These are phyloP conservation scores for Polietes domitor DNA, from an alignment of 2,888 invertebrate species.

Conservation along the genomic window DNA sequence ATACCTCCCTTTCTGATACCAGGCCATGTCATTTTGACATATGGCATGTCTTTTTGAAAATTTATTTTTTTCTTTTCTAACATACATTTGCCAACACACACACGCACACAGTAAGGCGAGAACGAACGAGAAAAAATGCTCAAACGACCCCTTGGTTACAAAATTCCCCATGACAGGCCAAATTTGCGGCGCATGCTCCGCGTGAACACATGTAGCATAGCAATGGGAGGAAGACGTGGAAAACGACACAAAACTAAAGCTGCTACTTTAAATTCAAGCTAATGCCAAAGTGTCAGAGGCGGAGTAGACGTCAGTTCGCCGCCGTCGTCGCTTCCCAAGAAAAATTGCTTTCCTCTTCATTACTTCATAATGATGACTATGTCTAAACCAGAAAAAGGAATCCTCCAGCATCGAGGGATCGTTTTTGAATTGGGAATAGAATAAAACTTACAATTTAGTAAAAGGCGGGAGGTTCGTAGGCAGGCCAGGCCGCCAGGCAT, in stretches of 20 bases:
- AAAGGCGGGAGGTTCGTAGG: too few relatives aligned
- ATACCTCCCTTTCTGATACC: not conserved
- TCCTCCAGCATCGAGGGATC: too few relatives aligned
- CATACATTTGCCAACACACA: conserved; percentile 53
- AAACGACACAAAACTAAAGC: not conserved
- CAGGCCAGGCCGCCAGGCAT: too few relatives aligned
- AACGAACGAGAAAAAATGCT: not conserved
- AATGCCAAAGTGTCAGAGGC: not conserved
- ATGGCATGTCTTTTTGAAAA: conserved; percentile 38
- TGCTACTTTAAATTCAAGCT: not conserved
- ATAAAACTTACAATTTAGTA: too few relatives aligned
- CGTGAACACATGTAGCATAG: conserved; percentile 37
- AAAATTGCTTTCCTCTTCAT: too few relatives aligned
- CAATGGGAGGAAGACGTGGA: not conserved
- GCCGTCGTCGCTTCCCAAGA: too few relatives aligned
- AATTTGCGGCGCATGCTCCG: conserved; percentile 55
- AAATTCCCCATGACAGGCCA: conserved; percentile 10
- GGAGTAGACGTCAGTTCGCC: too few relatives aligned
- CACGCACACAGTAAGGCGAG: not conserved
- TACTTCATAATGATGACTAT: too few relatives aligned
- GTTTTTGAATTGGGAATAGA: too few relatives aligned
- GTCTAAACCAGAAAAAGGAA: too few relatives aligned
- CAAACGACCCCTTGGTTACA: conserved; percentile 60
- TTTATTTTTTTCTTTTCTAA: conserved; percentile 38
- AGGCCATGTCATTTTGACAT: conserved; percentile 46